Conservation (phyloP, 1,140 invertebrate genomes). For the Listronotus oregonensis region DNA sequence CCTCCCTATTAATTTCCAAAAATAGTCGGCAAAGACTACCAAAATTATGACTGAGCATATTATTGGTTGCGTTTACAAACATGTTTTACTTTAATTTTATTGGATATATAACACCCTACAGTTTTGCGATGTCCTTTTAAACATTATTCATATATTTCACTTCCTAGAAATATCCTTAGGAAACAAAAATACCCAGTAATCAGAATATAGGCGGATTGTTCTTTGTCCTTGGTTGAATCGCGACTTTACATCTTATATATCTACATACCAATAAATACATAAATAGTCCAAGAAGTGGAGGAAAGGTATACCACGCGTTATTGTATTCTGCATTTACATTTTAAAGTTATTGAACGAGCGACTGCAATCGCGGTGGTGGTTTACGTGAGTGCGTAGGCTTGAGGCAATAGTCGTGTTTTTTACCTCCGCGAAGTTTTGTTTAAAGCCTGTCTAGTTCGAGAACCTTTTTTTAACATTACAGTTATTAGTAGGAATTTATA, state of each 20-base stretch:
- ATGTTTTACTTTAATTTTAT: too few relatives aligned
- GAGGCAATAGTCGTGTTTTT: slow-evolving; percentile 9
- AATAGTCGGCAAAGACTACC: too few relatives aligned
- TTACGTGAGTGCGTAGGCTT: background rate
- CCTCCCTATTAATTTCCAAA: too few relatives aligned
- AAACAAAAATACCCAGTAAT: background rate
- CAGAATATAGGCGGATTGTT: slow-evolving; percentile 5
- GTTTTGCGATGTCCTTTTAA: too few relatives aligned
- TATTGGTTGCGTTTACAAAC: too few relatives aligned
- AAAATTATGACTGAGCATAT: too few relatives aligned
- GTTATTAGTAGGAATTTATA: too few relatives aligned
- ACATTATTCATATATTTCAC: background rate
- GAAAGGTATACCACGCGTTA: slow-evolving; percentile 4
- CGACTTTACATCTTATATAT: slow-evolving; percentile 3
- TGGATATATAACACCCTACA: too few relatives aligned
- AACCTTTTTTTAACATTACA: too few relatives aligned
- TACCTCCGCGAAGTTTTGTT: slow-evolving; percentile 1
- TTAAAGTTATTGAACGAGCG: background rate
- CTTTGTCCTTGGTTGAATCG: slow-evolving; percentile 8
- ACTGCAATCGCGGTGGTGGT: background rate
- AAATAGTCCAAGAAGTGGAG: background rate
- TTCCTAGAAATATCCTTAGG: background rate
- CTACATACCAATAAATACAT: slow-evolving; percentile 9
- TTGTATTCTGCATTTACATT: slow-evolving; percentile 1
- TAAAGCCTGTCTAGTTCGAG: background rate